phyloP scores from a whole-genome alignment of 2,797 vertebrate genomes.

The Oreortyx pictus region DNA sequence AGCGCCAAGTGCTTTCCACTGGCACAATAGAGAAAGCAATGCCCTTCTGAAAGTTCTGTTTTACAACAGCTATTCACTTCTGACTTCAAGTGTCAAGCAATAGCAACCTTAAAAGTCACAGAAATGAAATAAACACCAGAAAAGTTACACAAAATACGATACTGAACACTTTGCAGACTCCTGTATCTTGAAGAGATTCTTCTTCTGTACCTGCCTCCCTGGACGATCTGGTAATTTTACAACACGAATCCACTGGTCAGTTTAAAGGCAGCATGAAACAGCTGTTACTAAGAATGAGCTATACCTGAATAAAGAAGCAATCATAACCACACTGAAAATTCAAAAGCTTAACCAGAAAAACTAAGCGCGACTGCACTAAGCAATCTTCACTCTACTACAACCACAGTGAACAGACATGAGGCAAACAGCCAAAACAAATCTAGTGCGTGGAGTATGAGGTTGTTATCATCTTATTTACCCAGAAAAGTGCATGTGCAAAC shows the following conservation, averaged over 20 bases:
- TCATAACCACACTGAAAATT: background rate
- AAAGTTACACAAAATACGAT: background rate
- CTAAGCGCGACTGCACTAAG: background rate
- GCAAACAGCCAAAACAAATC: background rate
- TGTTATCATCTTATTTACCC: accelerated
- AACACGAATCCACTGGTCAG: background rate
- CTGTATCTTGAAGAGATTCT: background rate
- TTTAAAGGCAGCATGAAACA: background rate
- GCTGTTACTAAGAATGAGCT: background rate
- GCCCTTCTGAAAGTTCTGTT: background rate
- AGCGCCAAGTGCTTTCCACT: background rate
- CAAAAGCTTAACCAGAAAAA: background rate
- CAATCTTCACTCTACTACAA: background rate
- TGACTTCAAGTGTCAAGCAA: background rate
- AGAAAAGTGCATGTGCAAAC: background rate
- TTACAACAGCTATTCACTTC: background rate
- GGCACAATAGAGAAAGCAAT: background rate
- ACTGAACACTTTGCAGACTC: background rate
- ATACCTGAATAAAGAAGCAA: background rate
- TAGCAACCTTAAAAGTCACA: background rate
- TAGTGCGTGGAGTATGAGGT: background rate
- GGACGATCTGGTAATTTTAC: background rate
- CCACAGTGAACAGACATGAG: background rate
- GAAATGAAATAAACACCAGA: background rate
- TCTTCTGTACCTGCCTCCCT: background rate